Percentiles rank a stretch among this genome's conserved stretches.
Conservation (phyloP, 2,113 vertebrate species). For the Lethenteron reissneri region DNA sequence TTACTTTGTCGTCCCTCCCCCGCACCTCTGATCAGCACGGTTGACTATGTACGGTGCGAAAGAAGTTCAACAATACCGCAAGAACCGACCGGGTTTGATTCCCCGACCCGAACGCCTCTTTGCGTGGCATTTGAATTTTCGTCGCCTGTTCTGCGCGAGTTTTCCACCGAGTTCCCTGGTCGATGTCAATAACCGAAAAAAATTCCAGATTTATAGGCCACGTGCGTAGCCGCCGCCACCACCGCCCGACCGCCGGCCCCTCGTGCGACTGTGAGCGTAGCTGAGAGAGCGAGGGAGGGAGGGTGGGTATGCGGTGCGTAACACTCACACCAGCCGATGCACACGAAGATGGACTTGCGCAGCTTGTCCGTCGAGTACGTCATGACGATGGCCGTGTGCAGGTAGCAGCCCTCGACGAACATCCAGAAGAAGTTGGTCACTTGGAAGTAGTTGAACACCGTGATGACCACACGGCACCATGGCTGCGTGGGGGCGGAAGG, state of each 20-base stretch:
- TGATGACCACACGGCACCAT: slow-evolving; percentile 82
- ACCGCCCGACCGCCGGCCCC: neutral
- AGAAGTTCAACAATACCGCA: too few species aligned
- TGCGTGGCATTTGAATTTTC: too few species aligned
- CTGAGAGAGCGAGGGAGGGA: neutral
- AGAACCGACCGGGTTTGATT: too few species aligned
- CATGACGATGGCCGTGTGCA: slow-evolving; percentile 89
- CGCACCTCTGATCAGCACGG: too few species aligned
- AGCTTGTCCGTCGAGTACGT: slow-evolving; percentile 87
- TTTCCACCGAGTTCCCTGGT: neutral
- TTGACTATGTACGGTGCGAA: too few species aligned
- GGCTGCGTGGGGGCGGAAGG: slow-evolving; percentile 24
- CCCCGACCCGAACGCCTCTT: too few species aligned
- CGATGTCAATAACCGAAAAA: neutral
- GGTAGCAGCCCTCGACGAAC: slow-evolving; percentile 95
- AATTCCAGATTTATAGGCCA: neutral
- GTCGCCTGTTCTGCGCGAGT: neutral
- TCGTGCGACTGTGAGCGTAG: neutral
- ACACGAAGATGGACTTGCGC: slow-evolving; percentile 79
- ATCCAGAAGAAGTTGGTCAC: slow-evolving; percentile 99
- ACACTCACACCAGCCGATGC: slow-evolving; percentile 92
- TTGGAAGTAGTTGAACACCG: slow-evolving; percentile 92
- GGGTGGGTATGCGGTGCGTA: neutral
- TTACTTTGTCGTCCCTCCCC: too few species aligned
- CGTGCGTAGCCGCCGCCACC: neutral